Evolutionary conservation across 2,797 vertebrate genomes (phyloP), one percentile per base, ranked within the genome.

Genomic region (Peromyscus nudipes): DNA sequence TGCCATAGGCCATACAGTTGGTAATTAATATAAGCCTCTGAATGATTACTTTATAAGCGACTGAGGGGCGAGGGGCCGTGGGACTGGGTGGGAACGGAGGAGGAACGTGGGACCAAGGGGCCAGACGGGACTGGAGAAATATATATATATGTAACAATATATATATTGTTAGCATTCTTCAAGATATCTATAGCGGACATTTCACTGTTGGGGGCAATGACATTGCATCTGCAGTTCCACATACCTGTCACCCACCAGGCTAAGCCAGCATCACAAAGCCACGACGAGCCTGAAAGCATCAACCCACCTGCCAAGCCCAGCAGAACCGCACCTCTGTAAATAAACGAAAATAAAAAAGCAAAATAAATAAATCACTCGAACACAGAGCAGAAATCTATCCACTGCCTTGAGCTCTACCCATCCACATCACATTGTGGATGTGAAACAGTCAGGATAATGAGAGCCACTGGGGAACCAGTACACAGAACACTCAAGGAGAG

Each of bases 241-340:
- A 1, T 89, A 98, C 97, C 98, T 97, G 89, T 93, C 6, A 60
- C 89, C 98, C 98, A 98, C 97, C 98, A 98, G 69, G 86, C 67
- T 31, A 96, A 71, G n/a, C 90, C 8, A 43, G 82, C 21, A 19
- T 25, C 83, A 0, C 3, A 69, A 91, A 96, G 93, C 96, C 97
- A 93, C 0, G 96, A 77, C 11, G 79, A 96, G 25, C 69, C 4
- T 0, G 96, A 91, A 34, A 98, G 85, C 91, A 73, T 96, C 95
- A 98, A 19, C 79, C 97, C 97, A 10, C 96, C 95, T 1, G 71
- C 95, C 57, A 97, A 92, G 77, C 92, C 31, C 91, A 98, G 91
- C 52, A 98, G 86, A 95, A 97, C 21, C 13, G 60, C 95, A 27
- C 97, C 97, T 96, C 98, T 97, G 73, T 65, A 40, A 64, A 88